Percentiles rank a stretch among this genome's conserved stretches.
These are phyloP conservation scores for Lysiphlebus fabarum DNA, from an alignment of 1,140 invertebrate genomes.

Conservation along the genomic window DNA sequence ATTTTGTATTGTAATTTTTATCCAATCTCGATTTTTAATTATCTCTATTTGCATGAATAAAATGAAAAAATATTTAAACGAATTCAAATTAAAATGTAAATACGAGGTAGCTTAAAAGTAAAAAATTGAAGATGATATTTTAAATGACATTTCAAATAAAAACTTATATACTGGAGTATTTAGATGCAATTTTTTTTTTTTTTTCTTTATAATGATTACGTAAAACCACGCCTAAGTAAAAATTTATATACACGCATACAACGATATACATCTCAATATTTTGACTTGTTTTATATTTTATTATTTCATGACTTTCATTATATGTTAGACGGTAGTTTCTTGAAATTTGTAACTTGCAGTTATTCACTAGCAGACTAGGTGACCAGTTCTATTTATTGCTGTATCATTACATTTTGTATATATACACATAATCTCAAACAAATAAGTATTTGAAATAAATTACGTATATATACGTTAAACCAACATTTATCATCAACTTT, in stretches of 20 bases:
- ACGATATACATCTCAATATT: background rate
- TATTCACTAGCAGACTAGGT: conserved; percentile 31
- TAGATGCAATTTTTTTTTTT: conserved; percentile 28
- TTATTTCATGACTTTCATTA: too few relatives aligned
- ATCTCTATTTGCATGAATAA: too few relatives aligned
- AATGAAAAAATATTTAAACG: too few relatives aligned
- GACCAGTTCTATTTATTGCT: conserved; percentile 34
- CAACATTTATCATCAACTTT: conserved; percentile 11
- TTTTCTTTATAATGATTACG: conserved; percentile 44
- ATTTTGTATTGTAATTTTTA: too few relatives aligned
- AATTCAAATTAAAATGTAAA: background rate
- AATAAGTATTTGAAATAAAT: conserved; percentile 22
- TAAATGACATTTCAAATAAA: conserved; percentile 22
- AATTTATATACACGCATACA: conserved; percentile 16
- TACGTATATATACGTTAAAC: conserved; percentile 10
- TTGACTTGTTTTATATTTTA: too few relatives aligned
- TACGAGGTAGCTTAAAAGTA: background rate
- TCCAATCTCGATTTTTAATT: too few relatives aligned
- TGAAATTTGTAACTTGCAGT: background rate
- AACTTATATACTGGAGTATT: conserved; percentile 5
- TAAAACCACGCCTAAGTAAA: conserved; percentile 53
- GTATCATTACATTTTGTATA: conserved; percentile 32
- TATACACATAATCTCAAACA: conserved; percentile 2
- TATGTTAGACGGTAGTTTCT: too few relatives aligned
- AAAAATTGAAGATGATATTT: background rate